Base-by-base conservation (phyloP, 2,797 vertebrate genomes). In the Diceros bicornis region DNA sequence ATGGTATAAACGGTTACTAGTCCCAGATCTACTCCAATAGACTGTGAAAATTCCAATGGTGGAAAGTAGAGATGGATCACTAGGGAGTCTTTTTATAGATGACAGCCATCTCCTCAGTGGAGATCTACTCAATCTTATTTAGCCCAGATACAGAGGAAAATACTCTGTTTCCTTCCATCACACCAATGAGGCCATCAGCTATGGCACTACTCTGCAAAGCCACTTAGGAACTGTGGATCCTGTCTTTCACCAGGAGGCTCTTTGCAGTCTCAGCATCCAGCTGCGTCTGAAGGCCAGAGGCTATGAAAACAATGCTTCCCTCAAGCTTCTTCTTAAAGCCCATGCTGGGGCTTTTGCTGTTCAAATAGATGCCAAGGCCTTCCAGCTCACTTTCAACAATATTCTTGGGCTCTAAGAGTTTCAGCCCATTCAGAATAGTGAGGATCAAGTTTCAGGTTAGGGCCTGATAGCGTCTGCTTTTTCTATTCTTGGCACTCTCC, bases 261-360 rank as follows among this genome's bases (percentile, higher is more conserved):
- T 99, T 99, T 94, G 99, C 99, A 0, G 99, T 99, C 17, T 99
- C 99, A 16, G 50, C 86, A 64, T 99, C 99, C 89, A 99, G 98
- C 97, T 99, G 99, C 0, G 78, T 99, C 97, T 99, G 99, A 37
- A 98, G 98, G 95, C 99, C 99, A 64, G 99, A 99, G 41, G 99
- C 99, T 27, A 99, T 99, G 95, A 99, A 99, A 98, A 99, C 99
- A 98, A 99, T 99, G 98, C 99, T 99, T 88, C 99, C 99, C 98
- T 99, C 99, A 98, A 99, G 99, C 98, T 99, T 99, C 98, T 99
- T 99, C 98, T 99, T 99, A 98, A 99, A 99, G 97, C 99, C 99
- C 3, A 99, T 99, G 98, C 99, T 99, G 97, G 99, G 99, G 11
- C 99, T 99, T 90, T 99, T 98, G 98, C 99, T 99, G 95, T 99